Evolutionary conservation across 2,888 invertebrate species (phyloP).

Genomic region (Ormyrus thymus): DNA sequence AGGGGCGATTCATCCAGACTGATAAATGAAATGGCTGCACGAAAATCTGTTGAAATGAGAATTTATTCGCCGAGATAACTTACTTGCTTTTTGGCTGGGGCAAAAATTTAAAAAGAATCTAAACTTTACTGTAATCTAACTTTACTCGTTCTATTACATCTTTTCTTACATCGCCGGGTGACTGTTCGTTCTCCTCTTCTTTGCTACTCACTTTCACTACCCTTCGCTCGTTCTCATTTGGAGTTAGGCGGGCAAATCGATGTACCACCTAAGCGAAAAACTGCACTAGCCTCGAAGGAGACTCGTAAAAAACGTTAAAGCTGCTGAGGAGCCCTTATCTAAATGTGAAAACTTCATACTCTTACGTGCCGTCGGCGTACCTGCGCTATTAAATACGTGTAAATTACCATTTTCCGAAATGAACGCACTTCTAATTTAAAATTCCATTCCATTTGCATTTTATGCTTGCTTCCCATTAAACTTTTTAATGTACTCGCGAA

Average conservation of each 20-base stretch:
- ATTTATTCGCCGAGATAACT: too few relatives aligned
- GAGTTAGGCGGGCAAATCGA: constrained; percentile 29
- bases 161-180: too few relatives aligned
- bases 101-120: too few relatives aligned
- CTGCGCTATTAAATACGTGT: constrained; percentile 35
- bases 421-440: constrained; percentile 14
- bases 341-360: constrained; percentile 55
- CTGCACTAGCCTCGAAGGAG: constrained; percentile 25
- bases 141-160: too few relatives aligned
- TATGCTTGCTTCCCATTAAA: constrained; percentile 8
- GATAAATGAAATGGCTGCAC: constrained; percentile 1
- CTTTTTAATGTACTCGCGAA: constrained; percentile 52
- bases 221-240: background rate
- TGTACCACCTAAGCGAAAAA: constrained; percentile 28
- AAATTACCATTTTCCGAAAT: constrained; percentile 47
- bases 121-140: too few relatives aligned
- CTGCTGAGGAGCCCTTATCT: constrained; percentile 56
- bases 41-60: background rate
- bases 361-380: background rate
- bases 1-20: constrained; percentile 25
- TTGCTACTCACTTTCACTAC: background rate
- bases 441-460: constrained; percentile 47
- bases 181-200: too few relatives aligned
- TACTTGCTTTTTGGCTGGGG: background rate
- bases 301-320: constrained; percentile 52